phyloP scores from a whole-genome alignment of 2,797 vertebrate species.

The Okamejei kenojei region DNA sequence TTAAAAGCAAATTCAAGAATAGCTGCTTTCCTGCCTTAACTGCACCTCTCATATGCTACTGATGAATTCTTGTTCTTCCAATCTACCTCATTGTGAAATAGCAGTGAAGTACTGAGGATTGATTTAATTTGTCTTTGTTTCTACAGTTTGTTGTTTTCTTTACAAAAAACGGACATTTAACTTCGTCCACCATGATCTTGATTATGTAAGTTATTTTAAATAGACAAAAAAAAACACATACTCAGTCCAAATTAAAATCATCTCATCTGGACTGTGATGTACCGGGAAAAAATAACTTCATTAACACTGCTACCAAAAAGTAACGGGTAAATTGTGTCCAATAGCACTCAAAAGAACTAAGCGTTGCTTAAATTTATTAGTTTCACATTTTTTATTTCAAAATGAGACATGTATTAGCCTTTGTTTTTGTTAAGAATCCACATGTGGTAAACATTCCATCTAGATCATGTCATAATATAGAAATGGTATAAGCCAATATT shows the following conservation, averaged over 20 bases:
- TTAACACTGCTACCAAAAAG: neutral
- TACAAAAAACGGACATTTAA: neutral
- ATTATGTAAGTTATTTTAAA: conserved; percentile 8
- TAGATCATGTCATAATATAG: conserved; percentile 5
- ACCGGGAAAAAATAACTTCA: neutral
- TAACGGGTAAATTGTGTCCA: neutral
- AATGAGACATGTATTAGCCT: neutral
- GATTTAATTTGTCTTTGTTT: neutral
- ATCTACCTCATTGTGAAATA: neutral
- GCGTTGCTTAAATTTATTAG: neutral
- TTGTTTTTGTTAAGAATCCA: neutral
- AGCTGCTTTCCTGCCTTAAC: too few species aligned
- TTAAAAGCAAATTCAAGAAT: too few species aligned
- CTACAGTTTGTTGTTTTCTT: neutral
- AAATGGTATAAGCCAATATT: neutral
- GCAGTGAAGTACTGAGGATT: neutral
- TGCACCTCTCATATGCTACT: too few species aligned
- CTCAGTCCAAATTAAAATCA: too few species aligned
- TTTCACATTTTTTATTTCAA: neutral
- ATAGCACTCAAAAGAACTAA: neutral
- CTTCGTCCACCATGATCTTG: neutral
- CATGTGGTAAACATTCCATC: neutral
- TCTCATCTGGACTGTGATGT: neutral
- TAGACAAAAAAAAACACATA: neutral
- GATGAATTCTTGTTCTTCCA: too few species aligned